phyloP scores from a whole-genome alignment of 2,888 invertebrate genomes.

The Oithona nana region DNA sequence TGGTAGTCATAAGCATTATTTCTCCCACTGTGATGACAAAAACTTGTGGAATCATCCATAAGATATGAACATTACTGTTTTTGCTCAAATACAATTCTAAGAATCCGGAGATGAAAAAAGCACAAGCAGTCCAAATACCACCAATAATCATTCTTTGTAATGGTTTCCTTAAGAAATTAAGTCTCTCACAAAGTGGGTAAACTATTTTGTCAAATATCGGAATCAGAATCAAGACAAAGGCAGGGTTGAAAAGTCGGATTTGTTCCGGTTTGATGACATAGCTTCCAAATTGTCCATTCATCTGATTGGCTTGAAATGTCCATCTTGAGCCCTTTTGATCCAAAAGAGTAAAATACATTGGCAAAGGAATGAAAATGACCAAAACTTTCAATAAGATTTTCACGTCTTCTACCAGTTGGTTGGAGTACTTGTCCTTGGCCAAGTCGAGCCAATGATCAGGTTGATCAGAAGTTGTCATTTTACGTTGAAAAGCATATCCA shows the following conservation, averaged over 20 bases:
- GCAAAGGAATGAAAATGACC: slow-evolving; percentile 65
- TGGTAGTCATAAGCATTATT: slow-evolving; percentile 88
- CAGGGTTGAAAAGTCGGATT: slow-evolving; percentile 72
- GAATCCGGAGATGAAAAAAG: slow-evolving; percentile 74
- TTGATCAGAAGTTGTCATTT: slow-evolving; percentile 27
- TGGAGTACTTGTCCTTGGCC: slow-evolving; percentile 56
- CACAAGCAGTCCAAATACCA: slow-evolving; percentile 57
- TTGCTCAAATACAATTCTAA: slow-evolving; percentile 51
- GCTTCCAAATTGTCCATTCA: slow-evolving; percentile 57
- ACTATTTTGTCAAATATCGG: slow-evolving; percentile 59
- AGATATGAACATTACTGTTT: slow-evolving; percentile 54
- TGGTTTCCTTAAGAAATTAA: slow-evolving; percentile 47
- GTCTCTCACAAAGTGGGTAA: slow-evolving; percentile 48
- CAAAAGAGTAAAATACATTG: slow-evolving; percentile 88
- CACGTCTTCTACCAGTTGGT: slow-evolving; percentile 51
- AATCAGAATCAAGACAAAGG: slow-evolving; percentile 62
- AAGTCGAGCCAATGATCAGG: slow-evolving; percentile 61
- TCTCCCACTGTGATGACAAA: slow-evolving; percentile 78
- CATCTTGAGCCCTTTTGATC: slow-evolving; percentile 88
- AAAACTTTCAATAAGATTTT: slow-evolving; percentile 54
- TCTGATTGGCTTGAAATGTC: slow-evolving; percentile 76
- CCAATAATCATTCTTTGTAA: slow-evolving; percentile 71
- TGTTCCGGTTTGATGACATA: slow-evolving; percentile 74
- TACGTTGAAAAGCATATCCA: slow-evolving; percentile 34
- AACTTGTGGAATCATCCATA: slow-evolving; percentile 80